Conservation (phyloP, 2,888 invertebrate genomes). For the Gisinianus flammeolus region DNA sequence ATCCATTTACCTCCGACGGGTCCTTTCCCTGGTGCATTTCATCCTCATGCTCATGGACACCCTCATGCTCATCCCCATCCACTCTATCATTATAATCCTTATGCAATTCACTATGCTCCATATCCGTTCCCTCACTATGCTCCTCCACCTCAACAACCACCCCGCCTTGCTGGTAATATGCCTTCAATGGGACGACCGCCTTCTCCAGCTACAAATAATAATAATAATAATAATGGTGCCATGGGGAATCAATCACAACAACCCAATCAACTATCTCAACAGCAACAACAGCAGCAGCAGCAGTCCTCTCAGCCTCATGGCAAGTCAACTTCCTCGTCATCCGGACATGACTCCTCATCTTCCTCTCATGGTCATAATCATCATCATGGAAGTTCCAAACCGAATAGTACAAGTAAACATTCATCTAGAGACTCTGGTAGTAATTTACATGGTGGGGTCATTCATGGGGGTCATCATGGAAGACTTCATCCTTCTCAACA, state of each 20-base stretch:
- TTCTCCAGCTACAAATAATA: slow-evolving; percentile 20
- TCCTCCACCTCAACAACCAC: slow-evolving; percentile 65
- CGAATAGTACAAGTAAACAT: slow-evolving; percentile 32
- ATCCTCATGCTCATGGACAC: slow-evolving; percentile 67
- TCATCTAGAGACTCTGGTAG: slow-evolving; percentile 9
- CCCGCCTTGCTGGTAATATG: slow-evolving; percentile 60
- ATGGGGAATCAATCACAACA: slow-evolving; percentile 18
- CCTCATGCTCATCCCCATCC: slow-evolving; percentile 69
- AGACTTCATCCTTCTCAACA: background rate
- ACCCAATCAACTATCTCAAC: slow-evolving; percentile 39
- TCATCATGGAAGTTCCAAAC: slow-evolving; percentile 24
- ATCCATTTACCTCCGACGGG: slow-evolving; percentile 67
- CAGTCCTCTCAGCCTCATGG: slow-evolving; percentile 35
- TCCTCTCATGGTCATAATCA: slow-evolving; percentile 43
- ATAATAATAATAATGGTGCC: background rate
- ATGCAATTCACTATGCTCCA: slow-evolving; percentile 56
- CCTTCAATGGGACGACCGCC: slow-evolving; percentile 15
- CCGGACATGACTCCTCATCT: slow-evolving; percentile 45
- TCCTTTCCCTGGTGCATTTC: slow-evolving; percentile 58
- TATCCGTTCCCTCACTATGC: slow-evolving; percentile 58
- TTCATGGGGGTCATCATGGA: slow-evolving; percentile 48
- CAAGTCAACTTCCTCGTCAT: slow-evolving; percentile 34
- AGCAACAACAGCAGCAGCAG: slow-evolving; percentile 44
- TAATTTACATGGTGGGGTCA: background rate
- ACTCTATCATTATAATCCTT: slow-evolving; percentile 69